Base-by-base conservation (phyloP, 2,888 invertebrate species). In the Sisyra nigra region DNA sequence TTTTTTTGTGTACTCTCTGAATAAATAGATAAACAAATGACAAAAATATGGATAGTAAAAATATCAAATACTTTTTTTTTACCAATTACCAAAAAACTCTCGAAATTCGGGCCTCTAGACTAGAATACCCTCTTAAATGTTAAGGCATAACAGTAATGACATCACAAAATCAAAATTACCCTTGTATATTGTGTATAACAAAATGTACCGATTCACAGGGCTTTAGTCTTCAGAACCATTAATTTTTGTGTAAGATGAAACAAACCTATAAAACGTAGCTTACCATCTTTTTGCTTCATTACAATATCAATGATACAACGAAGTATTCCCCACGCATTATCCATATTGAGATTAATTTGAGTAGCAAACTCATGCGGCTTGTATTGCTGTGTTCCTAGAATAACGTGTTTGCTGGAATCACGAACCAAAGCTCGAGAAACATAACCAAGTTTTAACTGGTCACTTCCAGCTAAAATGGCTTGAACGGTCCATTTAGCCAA, bases 401-500 rank as follows among this genome's bases (percentile, higher is more conserved):
- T 92, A 38, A 94, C 92, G 63, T 97, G 97, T 46, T 92, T 91
- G 48, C 91, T 80, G 49, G 93, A 89, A 66, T 97, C 97, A 31
- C 93, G 79, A 7, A 91, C 83, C 59, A 87, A 86, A 3, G 83
- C 75, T 47, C 98, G 82, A 2, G 96, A 96, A n/a, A 98, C 98
- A 67, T 96, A 98, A 55, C 97, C 98, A 65, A 98, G 89, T 67
- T 98, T 98, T 53, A 98, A 78, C 63, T 93, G 91, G 68, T 97
- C 94, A 4, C 94, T 93, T 29, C 96, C 94, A 44, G 96, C 93
- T 13, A 96, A 69, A 7, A 94, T 68, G 5, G 94, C 87, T 65
- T 86, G 89, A 1, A 94, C 89, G 0, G 97, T 97, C 97, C 98
- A 98, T 60, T 97, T 98, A 48, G 97, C 97, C 47, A 99, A 71